Evolutionary conservation across 2,113 vertebrate genomes (phyloP).

Genomic region (Kryptolebias marmoratus): DNA sequence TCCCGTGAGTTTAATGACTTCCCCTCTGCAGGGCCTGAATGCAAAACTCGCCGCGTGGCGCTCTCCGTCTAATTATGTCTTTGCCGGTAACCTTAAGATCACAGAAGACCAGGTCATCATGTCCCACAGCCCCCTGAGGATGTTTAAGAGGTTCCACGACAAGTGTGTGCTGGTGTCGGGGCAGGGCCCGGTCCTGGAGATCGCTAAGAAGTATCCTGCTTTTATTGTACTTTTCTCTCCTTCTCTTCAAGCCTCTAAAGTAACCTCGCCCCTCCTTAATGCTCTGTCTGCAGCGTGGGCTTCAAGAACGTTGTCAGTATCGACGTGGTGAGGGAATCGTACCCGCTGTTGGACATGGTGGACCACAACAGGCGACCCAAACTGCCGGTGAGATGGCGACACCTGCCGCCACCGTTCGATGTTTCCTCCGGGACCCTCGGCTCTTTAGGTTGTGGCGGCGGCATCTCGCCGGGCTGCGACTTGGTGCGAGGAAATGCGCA

Average conservation of each 20-base stretch:
- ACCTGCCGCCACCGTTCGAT: neutral
- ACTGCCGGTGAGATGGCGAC: conserved; percentile 76
- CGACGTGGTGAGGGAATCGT: conserved; percentile 85
- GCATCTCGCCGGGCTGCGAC: no score
- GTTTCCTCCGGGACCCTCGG: no score
- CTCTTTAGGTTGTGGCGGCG: no score
- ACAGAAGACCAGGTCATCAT: conserved; percentile 90
- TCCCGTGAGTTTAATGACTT: conserved; percentile 78
- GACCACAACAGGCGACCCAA: conserved; percentile 88
- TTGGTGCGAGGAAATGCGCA: no score
- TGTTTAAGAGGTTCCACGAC: conserved; percentile 89
- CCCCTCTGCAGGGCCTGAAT: neutral
- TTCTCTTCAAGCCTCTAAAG: neutral
- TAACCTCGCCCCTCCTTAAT: conserved; percentile 25
- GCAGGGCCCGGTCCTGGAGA: conserved; percentile 91
- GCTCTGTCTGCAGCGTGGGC: conserved; percentile 78
- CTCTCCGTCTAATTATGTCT: neutral
- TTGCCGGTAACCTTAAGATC: conserved; percentile 76
- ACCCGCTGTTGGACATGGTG: conserved; percentile 89
- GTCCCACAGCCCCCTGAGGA: conserved; percentile 92
- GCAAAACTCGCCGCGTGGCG: neutral
- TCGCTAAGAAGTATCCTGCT: conserved; percentile 88
- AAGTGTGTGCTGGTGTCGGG: conserved; percentile 92
- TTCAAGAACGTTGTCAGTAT: conserved; percentile 88
- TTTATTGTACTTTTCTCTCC: neutral